These are phyloP conservation scores for Eciton burchellii DNA, from an alignment of 1,140 invertebrate genomes.

Conservation along the genomic window DNA sequence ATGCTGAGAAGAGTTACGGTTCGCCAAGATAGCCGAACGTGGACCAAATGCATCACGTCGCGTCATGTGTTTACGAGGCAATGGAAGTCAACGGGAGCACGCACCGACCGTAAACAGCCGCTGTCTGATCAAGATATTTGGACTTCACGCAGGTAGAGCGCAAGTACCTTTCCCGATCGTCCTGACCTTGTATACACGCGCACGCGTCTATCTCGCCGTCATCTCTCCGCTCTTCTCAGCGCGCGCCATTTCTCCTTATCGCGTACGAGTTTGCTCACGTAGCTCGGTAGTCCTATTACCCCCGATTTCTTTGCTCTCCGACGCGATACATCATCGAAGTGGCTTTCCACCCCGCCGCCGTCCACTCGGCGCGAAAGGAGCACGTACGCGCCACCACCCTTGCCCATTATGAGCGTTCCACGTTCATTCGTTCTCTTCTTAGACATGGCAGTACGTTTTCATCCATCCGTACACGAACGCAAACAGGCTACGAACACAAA, in stretches of 20 bases:
- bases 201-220: background rate
- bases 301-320: constrained; percentile 68
- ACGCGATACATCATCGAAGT: constrained; percentile 69
- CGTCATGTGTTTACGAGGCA: background rate
- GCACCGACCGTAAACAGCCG: background rate
- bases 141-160: constrained; percentile 6
- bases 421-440: constrained; percentile 45
- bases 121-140: constrained; percentile 33
- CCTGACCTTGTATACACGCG: constrained; percentile 52
- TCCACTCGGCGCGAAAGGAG: constrained; percentile 32
- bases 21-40: background rate
- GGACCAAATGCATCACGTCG: background rate
- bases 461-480: background rate
- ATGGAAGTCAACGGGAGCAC: background rate
- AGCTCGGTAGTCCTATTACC: constrained; percentile 69
- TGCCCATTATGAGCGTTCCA: constrained; percentile 37
- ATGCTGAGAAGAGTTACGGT: background rate
- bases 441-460: constrained; percentile 1
- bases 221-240: constrained; percentile 22
- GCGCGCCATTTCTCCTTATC: constrained; percentile 31
- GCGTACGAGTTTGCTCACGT: constrained; percentile 71
- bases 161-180: constrained; percentile 39
- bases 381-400: constrained; percentile 45
- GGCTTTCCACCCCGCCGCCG: constrained; percentile 64
- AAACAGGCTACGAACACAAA: background rate